These are phyloP conservation scores for Wasmannia auropunctata DNA, from an alignment of 1,140 invertebrate species.

Conservation along the genomic window DNA sequence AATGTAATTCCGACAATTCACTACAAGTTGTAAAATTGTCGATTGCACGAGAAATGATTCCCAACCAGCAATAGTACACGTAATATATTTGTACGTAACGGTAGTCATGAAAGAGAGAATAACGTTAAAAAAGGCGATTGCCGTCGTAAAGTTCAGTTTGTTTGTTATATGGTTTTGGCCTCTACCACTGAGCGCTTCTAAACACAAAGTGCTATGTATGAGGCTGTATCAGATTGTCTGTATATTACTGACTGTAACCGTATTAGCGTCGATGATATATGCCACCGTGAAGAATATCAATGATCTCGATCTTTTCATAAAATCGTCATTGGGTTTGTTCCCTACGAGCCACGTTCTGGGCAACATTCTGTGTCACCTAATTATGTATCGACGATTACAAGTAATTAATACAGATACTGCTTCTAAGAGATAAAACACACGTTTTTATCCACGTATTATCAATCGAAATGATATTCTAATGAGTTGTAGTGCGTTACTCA, in stretches of 20 bases:
- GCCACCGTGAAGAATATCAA: neutral
- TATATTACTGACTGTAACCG: neutral
- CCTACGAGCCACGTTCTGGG: conserved; percentile 9
- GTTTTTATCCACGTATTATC: neutral
- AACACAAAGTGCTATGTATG: conserved; percentile 4
- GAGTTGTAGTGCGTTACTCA: conserved; percentile 14
- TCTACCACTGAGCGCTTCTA: neutral
- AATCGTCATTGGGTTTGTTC: neutral
- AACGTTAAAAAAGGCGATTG: conserved; percentile 20
- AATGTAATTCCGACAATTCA: neutral
- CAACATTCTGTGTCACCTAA: conserved; percentile 11
- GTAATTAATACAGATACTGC: conserved; percentile 6
- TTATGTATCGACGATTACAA: conserved; percentile 27
- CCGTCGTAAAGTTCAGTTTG: conserved; percentile 29
- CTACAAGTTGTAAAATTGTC: neutral
- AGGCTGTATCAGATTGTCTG: conserved; percentile 17
- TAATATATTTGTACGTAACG: neutral
- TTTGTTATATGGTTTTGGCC: conserved; percentile 49
- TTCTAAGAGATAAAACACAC: neutral
- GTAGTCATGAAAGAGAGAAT: neutral
- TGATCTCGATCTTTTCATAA: conserved; percentile 1
- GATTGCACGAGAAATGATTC: neutral
- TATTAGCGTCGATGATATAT: neutral
- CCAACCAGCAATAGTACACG: neutral
- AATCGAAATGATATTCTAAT: neutral